These are phyloP conservation scores for Trichonephila clavata DNA, from an alignment of 1,140 invertebrate genomes.

Conservation along the genomic window DNA sequence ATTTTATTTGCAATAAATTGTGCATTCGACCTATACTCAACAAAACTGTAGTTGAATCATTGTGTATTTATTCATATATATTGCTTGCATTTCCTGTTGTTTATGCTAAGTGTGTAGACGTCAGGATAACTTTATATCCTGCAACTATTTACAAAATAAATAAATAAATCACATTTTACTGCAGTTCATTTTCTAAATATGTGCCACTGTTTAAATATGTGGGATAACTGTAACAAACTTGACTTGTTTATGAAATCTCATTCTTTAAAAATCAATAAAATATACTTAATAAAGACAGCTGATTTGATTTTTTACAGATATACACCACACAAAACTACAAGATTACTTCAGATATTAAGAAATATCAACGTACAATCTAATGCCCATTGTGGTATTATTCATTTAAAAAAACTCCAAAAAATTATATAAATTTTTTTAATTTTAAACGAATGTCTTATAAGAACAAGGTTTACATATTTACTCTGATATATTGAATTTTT, in stretches of 20 bases:
- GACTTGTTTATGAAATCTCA: background rate
- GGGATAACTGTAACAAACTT: background rate
- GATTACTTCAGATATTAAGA: too few relatives aligned
- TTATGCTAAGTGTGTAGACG: background rate
- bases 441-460: too few relatives aligned
- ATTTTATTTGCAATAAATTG: background rate
- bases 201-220: slow-evolving; percentile 4
- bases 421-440: too few relatives aligned
- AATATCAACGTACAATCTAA: too few relatives aligned
- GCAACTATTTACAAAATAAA: background rate
- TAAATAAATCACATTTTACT: slow-evolving; percentile 1
- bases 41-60: background rate
- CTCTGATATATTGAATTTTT: too few relatives aligned
- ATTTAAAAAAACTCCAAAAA: too few relatives aligned
- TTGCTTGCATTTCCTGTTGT: background rate
- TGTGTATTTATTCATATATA: slow-evolving; percentile 23
- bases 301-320: too few relatives aligned
- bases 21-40: background rate
- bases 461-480: too few relatives aligned
- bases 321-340: too few relatives aligned
- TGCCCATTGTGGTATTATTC: too few relatives aligned
- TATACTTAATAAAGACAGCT: background rate
- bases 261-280: slow-evolving; percentile 29
- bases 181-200: slow-evolving; percentile 2
- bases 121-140: background rate